These are phyloP conservation scores for Rhopalosiphum nymphaeae DNA, from an alignment of 2,888 invertebrate species.

Conservation along the genomic window DNA sequence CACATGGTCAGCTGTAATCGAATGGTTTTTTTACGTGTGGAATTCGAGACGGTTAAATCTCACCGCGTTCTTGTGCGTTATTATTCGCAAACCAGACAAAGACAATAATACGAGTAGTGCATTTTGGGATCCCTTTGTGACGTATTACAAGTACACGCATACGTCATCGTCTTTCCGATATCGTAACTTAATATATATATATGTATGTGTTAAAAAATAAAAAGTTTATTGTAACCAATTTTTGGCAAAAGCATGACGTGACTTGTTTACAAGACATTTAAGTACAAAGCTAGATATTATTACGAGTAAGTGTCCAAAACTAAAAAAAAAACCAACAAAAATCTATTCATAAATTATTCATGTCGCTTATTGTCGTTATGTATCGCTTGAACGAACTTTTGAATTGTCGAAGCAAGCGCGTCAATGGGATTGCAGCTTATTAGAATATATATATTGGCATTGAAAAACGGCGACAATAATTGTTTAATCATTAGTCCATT, in stretches of 20 bases:
- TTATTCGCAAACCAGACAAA: background rate
- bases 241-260: background rate
- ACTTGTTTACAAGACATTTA: background rate
- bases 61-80: background rate
- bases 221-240: background rate
- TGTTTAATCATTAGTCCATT: slow-evolving; percentile 2
- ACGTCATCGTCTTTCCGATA: background rate
- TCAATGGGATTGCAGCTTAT: background rate
- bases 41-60: background rate
- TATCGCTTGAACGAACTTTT: background rate
- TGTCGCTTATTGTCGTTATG: background rate
- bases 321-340: background rate
- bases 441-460: background rate
- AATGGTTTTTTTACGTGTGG: background rate
- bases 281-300: background rate
- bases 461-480: background rate
- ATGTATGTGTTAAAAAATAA: background rate
- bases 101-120: background rate
- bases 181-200: background rate
- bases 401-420: background rate
- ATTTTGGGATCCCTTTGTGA: slow-evolving; percentile 2
- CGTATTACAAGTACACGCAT: background rate
- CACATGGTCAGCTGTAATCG: background rate
- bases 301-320: background rate
- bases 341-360: background rate